Percentiles rank a stretch among this genome's conserved stretches.
Evolutionary conservation across 2,113 vertebrate species (phyloP).

Genomic region (Muntiacus reevesi): DNA sequence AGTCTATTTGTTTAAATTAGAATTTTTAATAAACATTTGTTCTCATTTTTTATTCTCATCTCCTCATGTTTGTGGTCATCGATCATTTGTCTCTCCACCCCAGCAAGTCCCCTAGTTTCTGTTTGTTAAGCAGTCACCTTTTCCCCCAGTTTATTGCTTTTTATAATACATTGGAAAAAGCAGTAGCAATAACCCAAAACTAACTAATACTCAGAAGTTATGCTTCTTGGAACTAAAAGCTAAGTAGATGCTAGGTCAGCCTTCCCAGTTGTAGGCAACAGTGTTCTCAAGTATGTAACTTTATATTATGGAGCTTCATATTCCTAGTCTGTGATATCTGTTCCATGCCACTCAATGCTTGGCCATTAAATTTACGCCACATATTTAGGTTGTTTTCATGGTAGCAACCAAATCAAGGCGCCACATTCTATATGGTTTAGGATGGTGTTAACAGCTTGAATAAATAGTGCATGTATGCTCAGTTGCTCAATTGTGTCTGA

Average conservation of each 20-base stretch:
- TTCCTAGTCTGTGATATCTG: neutral
- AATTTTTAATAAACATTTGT: neutral
- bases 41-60: neutral
- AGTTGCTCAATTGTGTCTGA: neutral
- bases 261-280: neutral
- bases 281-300: neutral
- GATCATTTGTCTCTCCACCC: neutral
- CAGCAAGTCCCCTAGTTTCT: neutral
- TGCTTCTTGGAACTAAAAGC: neutral
- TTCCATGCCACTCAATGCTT: neutral
- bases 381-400: neutral
- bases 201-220: neutral
- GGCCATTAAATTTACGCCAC: neutral
- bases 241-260: neutral
- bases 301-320: neutral
- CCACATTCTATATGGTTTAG: neutral
- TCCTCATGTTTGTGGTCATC: neutral
- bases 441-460: neutral
- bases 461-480: neutral
- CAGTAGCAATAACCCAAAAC: neutral
- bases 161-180: neutral
- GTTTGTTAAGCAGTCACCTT: neutral
- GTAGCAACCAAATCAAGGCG: neutral
- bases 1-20: slow-evolving; percentile 22
- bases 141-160: neutral